These are phyloP conservation scores for Lethrus apterus DNA, from an alignment of 1,140 invertebrate genomes.

Conservation along the genomic window DNA sequence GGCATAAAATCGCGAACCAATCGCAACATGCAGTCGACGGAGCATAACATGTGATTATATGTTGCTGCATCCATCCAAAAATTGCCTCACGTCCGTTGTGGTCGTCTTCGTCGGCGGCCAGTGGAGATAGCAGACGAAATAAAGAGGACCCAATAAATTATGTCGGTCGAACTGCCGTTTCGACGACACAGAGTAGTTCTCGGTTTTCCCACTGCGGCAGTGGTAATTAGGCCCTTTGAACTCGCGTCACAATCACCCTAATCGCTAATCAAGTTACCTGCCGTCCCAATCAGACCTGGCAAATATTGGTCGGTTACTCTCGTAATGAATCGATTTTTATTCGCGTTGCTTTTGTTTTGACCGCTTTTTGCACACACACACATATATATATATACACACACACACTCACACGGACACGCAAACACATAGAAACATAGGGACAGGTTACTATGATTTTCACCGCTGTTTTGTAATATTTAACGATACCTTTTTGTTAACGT, in stretches of 20 bases:
- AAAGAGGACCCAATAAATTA: neutral
- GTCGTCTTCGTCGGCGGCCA: conserved; percentile 4
- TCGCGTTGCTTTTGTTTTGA: conserved; percentile 30
- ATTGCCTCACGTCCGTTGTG: conserved; percentile 3
- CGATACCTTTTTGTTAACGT: conserved; percentile 2
- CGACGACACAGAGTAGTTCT: conserved; percentile 19
- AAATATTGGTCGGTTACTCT: conserved; percentile 37
- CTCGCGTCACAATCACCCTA: conserved; percentile 38
- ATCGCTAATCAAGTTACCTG: conserved; percentile 40
- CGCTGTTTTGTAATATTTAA: conserved; percentile 13
- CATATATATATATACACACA: no score
- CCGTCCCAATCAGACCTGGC: conserved; percentile 37
- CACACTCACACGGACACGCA: no score
- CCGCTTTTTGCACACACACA: conserved; percentile 19
- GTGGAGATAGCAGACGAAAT: neutral
- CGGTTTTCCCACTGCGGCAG: conserved; percentile 20
- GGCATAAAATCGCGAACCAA: conserved; percentile 21
- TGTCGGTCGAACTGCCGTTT: neutral
- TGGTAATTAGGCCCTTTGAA: conserved; percentile 39
- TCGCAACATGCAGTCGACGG: conserved; percentile 22
- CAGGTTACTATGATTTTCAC: conserved; percentile 11
- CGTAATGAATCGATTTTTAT: conserved; percentile 40
- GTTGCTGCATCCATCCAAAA: conserved; percentile 16
- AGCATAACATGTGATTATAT: conserved; percentile 31
- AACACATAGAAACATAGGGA: no score